A percentile compares a stretch with the other conserved stretches of the same genome.
These are phyloP conservation scores for Proisotoma minuta DNA, from an alignment of 2,888 invertebrate genomes.

Conservation along the genomic window DNA sequence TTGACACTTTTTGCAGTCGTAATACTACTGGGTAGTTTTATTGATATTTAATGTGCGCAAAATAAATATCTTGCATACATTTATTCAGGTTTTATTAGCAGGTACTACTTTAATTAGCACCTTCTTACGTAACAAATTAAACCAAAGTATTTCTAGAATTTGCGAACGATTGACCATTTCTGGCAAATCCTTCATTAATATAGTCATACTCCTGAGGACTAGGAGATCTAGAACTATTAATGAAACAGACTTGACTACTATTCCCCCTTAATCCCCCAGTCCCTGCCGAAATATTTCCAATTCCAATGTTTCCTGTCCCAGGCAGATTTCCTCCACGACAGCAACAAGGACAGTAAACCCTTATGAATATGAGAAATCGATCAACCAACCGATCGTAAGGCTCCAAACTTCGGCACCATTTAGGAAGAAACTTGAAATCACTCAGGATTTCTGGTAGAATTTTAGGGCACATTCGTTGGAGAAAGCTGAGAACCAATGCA, in stretches of 20 bases:
- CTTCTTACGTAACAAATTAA: not conserved
- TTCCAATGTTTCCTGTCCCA: not conserved
- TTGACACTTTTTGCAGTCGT: too few relatives aligned
- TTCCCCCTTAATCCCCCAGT: not conserved
- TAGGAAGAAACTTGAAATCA: constrained; percentile 52
- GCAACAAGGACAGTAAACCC: constrained; percentile 26
- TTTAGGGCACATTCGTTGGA: constrained; percentile 50
- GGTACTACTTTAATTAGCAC: constrained; percentile 17
- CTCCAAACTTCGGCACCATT: constrained; percentile 51
- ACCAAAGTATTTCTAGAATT: not conserved
- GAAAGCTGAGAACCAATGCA: constrained; percentile 49
- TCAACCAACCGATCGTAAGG: constrained; percentile 50
- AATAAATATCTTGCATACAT: not conserved
- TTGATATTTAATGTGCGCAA: too few relatives aligned
- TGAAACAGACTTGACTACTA: not conserved
- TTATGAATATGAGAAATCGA: constrained; percentile 20
- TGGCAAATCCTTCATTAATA: not conserved
- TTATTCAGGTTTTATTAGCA: constrained; percentile 49
- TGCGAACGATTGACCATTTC: not conserved
- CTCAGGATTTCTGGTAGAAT: constrained; percentile 49
- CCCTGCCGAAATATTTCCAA: too few relatives aligned
- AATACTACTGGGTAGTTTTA: too few relatives aligned
- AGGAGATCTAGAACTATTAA: not conserved
- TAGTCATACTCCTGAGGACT: not conserved
- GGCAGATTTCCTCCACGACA: not conserved